Conservation (phyloP, 1,140 invertebrate species). For the Portunus trituberculatus region DNA sequence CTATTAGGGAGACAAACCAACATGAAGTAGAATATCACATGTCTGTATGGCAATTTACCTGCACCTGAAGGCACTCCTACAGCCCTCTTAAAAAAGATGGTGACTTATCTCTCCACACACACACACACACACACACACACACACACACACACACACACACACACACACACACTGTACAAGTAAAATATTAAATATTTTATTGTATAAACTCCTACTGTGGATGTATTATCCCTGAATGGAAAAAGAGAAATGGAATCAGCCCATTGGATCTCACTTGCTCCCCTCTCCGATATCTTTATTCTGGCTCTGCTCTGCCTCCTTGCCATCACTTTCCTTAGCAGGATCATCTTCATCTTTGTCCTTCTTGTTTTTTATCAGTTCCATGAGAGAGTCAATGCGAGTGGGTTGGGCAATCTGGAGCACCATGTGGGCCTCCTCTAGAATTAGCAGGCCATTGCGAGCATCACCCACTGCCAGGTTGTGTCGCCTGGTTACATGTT, state of each 20-base stretch:
- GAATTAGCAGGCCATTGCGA: slow-evolving; percentile 84
- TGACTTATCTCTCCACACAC: slow-evolving; percentile 32
- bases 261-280: slow-evolving; percentile 54
- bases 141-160: slow-evolving; percentile 24
- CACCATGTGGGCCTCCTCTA: slow-evolving; percentile 85
- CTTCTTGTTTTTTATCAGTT: slow-evolving; percentile 78
- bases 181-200: slow-evolving; percentile 25
- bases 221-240: slow-evolving; percentile 65
- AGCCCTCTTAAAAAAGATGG: background rate
- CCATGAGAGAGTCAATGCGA: slow-evolving; percentile 80
- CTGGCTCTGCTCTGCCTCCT: slow-evolving; percentile 58
- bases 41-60: slow-evolving; percentile 68
- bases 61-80: slow-evolving; percentile 58
- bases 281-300: slow-evolving; percentile 60
- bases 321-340: slow-evolving; percentile 52
- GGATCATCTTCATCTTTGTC: slow-evolving; percentile 59
- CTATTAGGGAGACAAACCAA: slow-evolving; percentile 35
- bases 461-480: slow-evolving; percentile 83
- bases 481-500: slow-evolving; percentile 83
- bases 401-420: slow-evolving; percentile 82
- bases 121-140: background rate
- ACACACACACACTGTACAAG: slow-evolving; percentile 4
- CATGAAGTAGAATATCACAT: slow-evolving; percentile 67
- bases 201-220: background rate
- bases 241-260: background rate